These are phyloP conservation scores for Gallinago nigripennis DNA, from an alignment of 2,797 vertebrate genomes.

Conservation along the genomic window DNA sequence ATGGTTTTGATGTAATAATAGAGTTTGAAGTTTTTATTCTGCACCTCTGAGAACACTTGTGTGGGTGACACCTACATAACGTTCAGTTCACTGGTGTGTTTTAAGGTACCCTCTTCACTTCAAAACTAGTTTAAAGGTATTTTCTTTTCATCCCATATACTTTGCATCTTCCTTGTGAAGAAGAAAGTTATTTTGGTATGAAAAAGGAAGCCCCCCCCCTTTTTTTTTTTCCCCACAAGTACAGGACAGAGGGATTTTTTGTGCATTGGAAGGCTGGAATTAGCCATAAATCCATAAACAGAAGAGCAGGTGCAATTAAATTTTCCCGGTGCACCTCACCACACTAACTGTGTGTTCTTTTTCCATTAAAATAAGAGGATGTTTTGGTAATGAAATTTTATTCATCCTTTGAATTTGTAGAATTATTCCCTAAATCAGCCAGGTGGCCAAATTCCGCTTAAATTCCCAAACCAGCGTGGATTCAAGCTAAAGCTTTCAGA, in stretches of 20 bases:
- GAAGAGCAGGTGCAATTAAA: neutral
- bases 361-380: neutral
- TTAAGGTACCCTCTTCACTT: neutral
- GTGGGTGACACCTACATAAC: neutral
- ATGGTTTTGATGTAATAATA: neutral
- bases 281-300: neutral
- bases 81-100: neutral
- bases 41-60: neutral
- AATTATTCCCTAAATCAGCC: neutral
- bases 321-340: neutral
- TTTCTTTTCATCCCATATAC: neutral
- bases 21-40: neutral
- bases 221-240: rapidly evolving
- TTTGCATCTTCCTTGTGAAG: neutral
- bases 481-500: slow-evolving; percentile 9
- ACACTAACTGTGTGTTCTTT: neutral
- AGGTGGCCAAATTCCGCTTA: neutral
- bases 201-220: neutral
- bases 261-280: neutral
- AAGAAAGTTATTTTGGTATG: neutral
- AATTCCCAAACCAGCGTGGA: neutral
- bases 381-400: neutral
- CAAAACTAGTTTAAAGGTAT: neutral
- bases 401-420: neutral
- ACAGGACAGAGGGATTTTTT: neutral